A percentile compares a stretch with the other conserved stretches of the same genome.
These are phyloP conservation scores for Luidia sarsii DNA, from an alignment of 53 echinoderm and acorn worm species.

Conservation along the genomic window DNA sequence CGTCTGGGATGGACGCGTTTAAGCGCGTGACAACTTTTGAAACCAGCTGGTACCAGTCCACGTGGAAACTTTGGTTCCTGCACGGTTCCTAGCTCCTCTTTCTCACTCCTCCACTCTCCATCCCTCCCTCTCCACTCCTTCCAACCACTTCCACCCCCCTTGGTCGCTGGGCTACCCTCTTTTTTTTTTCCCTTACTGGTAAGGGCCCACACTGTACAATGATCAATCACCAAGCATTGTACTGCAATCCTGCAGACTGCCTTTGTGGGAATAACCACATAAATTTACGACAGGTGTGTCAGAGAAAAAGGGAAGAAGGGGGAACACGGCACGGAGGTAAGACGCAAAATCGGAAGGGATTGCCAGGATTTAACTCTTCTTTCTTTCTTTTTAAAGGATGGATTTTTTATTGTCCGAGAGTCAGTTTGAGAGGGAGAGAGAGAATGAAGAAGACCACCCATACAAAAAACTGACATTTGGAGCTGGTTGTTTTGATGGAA, in stretches of 20 bases:
- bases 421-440: no score
- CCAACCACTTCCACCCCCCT: no score
- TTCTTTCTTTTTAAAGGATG: not conserved
- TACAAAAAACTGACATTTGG: slow-evolving; percentile 32
- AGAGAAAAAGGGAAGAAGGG: slow-evolving; percentile 12
- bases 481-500: slow-evolving; percentile 24
- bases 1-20: no score
- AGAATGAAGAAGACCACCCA: slow-evolving; percentile 38
- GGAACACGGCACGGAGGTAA: not conserved
- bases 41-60: no score
- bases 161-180: not conserved
- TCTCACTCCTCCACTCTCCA: no score
- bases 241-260: slow-evolving; percentile 16
- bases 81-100: no score
- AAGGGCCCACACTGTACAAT: slow-evolving; percentile 24
- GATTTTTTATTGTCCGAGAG: not conserved
- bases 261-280: slow-evolving; percentile 46
- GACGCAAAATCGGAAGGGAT: slow-evolving; percentile 23
- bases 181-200: slow-evolving; percentile 31
- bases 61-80: no score
- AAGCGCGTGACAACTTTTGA: no score
- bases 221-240: slow-evolving; percentile 47
- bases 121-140: no score
- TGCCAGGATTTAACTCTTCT: slow-evolving; percentile 22
- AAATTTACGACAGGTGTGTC: slow-evolving; percentile 45